These are phyloP conservation scores for Diabrotica undecimpunctata DNA, from an alignment of 1,140 invertebrate genomes.

Conservation along the genomic window DNA sequence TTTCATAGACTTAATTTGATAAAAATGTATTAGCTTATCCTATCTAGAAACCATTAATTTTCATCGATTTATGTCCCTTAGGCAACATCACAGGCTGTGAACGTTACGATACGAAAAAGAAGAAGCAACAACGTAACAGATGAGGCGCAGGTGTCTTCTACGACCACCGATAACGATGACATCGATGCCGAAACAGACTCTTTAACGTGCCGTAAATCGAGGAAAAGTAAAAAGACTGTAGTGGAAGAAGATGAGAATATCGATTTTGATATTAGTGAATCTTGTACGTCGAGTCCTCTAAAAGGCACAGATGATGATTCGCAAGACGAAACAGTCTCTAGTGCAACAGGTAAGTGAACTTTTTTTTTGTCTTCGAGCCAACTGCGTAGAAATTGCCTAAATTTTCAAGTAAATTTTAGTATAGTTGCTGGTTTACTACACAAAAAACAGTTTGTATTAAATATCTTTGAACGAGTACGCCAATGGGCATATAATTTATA, in stretches of 20 bases:
- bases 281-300: not conserved
- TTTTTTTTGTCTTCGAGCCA: too few species aligned
- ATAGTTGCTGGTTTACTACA: too few species aligned
- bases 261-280: not conserved
- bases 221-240: not conserved
- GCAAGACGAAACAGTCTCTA: conserved; percentile 16
- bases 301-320: not conserved
- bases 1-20: too few species aligned
- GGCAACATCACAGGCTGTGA: not conserved
- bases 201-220: not conserved
- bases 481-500: too few species aligned
- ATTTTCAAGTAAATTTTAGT: too few species aligned
- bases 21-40: too few species aligned
- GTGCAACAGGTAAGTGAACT: not conserved
- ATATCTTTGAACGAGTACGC: too few species aligned
- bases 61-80: not conserved
- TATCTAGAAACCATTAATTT: too few species aligned
- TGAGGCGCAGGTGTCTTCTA: conserved; percentile 10
- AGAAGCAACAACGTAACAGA: conserved; percentile 6
- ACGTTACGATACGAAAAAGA: not conserved
- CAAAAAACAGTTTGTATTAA: too few species aligned
- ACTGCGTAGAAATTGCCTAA: too few species aligned
- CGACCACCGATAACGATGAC: conserved; percentile 7
- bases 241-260: not conserved
- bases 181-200: not conserved